Conservation (phyloP, 2,888 invertebrate genomes). For the Fragum sueziense region DNA sequence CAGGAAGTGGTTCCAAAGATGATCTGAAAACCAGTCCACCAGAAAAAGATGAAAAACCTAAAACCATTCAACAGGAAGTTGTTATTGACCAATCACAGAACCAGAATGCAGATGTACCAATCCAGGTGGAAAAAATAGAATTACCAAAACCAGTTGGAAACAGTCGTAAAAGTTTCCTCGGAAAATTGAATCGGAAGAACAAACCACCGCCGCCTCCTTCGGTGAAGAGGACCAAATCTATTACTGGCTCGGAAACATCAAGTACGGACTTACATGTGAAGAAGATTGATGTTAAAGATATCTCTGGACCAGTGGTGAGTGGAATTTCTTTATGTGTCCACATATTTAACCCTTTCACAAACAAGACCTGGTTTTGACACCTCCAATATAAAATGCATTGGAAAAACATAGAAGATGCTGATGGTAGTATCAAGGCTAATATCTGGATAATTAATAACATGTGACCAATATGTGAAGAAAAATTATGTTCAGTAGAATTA, state of each 20-base stretch:
- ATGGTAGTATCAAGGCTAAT: too few species aligned
- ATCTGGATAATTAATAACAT: too few species aligned
- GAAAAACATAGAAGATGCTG: too few species aligned
- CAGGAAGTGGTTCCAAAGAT: conserved; percentile 42
- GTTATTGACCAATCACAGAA: background rate
- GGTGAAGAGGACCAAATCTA: conserved; percentile 76
- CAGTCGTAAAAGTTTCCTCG: conserved; percentile 74
- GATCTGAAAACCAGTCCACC: conserved; percentile 48
- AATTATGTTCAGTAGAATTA: too few species aligned
- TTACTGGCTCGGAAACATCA: conserved; percentile 67
- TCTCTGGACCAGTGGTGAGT: conserved; percentile 78
- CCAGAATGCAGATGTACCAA: conserved; percentile 29
- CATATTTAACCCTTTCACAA: background rate
- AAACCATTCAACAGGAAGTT: conserved; percentile 24
- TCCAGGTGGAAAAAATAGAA: conserved; percentile 72
- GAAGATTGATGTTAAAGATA: conserved; percentile 75
- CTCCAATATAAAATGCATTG: too few species aligned
- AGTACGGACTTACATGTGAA: conserved; percentile 66
- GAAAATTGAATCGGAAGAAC: conserved; percentile 71
- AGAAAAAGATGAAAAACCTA: conserved; percentile 33
- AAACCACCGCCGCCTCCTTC: conserved; percentile 70
- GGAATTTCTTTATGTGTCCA: too few species aligned
- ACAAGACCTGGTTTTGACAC: too few species aligned
- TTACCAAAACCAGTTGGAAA: conserved; percentile 70
- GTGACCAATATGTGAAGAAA: too few species aligned